Evolutionary conservation across 2,888 invertebrate species (phyloP).

Genomic region (Chaitophorus viminalis): DNA sequence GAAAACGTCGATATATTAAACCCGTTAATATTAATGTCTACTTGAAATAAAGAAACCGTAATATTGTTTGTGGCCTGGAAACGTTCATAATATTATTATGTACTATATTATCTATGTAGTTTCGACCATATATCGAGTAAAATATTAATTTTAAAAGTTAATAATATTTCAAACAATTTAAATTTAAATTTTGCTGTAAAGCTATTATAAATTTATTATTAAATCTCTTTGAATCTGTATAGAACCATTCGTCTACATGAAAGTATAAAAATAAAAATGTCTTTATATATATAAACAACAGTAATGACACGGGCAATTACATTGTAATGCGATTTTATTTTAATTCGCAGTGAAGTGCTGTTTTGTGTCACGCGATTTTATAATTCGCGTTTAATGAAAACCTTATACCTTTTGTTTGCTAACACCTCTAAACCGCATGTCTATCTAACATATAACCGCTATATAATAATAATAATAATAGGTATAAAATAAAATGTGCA

Average conservation of each 20-base stretch:
- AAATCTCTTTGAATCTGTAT: conserved; percentile 33
- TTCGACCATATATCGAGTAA: background rate
- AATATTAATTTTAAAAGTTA: conserved; percentile 16
- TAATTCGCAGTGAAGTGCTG: conserved; percentile 30
- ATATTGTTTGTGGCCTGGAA: background rate
- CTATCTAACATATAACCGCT: background rate
- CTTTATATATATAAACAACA: background rate
- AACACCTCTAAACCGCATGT: conserved; percentile 23
- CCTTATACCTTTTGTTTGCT: conserved; percentile 23
- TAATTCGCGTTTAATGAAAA: conserved; percentile 38
- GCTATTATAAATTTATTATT: conserved; percentile 16
- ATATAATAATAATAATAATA: too few relatives aligned
- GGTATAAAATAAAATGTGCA: too few relatives aligned
- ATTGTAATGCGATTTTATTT: conserved; percentile 34
- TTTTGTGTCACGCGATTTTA: conserved; percentile 49
- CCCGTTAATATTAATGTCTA: too few relatives aligned
- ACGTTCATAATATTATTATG: background rate
- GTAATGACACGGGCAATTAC: conserved; percentile 20
- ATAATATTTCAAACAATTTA: conserved; percentile 6
- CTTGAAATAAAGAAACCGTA: background rate
- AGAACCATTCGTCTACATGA: background rate
- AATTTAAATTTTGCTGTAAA: background rate
- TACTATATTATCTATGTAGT: background rate
- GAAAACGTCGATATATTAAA: too few relatives aligned
- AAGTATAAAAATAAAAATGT: background rate